phyloP scores from a whole-genome alignment of 1,140 invertebrate genomes.

The Triops longicaudatus region DNA sequence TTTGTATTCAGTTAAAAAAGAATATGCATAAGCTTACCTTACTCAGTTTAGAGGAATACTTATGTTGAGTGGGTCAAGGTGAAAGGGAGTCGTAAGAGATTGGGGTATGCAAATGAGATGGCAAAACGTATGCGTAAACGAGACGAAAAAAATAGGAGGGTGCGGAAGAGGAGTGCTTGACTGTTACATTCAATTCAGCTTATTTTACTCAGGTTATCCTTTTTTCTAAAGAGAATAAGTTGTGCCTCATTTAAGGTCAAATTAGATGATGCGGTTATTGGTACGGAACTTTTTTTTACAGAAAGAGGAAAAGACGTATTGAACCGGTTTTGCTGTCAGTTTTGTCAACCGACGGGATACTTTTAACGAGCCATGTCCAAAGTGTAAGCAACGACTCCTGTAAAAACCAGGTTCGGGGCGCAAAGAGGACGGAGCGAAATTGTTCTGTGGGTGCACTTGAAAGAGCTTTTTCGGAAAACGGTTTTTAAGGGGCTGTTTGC shows the following conservation, averaged over 20 bases:
- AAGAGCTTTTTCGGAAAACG: neutral
- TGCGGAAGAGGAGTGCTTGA: neutral
- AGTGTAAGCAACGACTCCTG: neutral
- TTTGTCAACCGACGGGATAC: neutral
- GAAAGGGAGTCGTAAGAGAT: neutral
- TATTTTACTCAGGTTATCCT: neutral
- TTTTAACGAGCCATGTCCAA: neutral
- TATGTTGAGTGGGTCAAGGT: neutral
- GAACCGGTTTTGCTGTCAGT: neutral
- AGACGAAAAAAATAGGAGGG: neutral
- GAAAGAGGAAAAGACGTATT: neutral
- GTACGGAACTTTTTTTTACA: neutral
- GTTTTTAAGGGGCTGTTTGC: neutral
- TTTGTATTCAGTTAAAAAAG: too few relatives aligned
- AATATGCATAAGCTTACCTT: too few relatives aligned
- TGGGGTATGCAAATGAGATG: slow-evolving; percentile 2
- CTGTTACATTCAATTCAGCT: neutral
- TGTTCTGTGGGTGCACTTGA: neutral
- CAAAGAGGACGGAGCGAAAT: neutral
- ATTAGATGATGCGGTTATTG: neutral
- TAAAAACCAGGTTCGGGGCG: neutral
- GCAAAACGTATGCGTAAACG: neutral
- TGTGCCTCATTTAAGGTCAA: neutral
- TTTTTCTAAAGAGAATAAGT: neutral
- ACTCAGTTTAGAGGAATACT: neutral